These are phyloP conservation scores for Chironomus tentans DNA, from an alignment of 2,888 invertebrate species.

Conservation along the genomic window DNA sequence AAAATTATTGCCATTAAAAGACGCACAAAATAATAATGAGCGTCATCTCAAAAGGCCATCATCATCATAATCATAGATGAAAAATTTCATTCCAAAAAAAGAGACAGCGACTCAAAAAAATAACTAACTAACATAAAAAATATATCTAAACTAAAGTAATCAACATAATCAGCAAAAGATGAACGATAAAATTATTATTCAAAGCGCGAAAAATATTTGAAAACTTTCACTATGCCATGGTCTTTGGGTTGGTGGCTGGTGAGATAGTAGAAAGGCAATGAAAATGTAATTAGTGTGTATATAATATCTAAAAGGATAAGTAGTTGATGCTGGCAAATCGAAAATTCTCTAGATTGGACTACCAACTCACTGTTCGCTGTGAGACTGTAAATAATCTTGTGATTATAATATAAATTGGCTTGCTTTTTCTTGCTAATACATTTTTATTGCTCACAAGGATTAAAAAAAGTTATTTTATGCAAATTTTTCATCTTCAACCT, in stretches of 20 bases:
- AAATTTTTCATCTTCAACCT: not conserved
- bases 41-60: too few species aligned
- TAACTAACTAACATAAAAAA: too few species aligned
- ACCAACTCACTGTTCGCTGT: not conserved
- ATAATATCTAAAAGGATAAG: not conserved
- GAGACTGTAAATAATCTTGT: constrained; percentile 23
- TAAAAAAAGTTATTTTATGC: constrained; percentile 19
- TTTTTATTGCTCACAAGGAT: constrained; percentile 24
- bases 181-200: constrained; percentile 19
- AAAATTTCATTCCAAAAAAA: too few species aligned
- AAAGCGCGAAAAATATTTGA: constrained; percentile 22
- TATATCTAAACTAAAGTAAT: too few species aligned
- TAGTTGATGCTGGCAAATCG: constrained; percentile 24
- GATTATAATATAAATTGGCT: constrained; percentile 26
- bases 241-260: not conserved
- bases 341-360: not conserved
- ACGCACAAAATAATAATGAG: too few species aligned
- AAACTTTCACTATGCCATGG: not conserved
- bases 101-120: too few species aligned
- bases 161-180: not conserved
- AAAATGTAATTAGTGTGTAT: constrained; percentile 23
- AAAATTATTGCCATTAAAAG: too few species aligned
- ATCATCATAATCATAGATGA: too few species aligned
- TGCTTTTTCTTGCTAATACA: not conserved
- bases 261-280: not conserved